These are phyloP conservation scores for Automeris io DNA, from an alignment of 2,888 invertebrate species.

Conservation along the genomic window DNA sequence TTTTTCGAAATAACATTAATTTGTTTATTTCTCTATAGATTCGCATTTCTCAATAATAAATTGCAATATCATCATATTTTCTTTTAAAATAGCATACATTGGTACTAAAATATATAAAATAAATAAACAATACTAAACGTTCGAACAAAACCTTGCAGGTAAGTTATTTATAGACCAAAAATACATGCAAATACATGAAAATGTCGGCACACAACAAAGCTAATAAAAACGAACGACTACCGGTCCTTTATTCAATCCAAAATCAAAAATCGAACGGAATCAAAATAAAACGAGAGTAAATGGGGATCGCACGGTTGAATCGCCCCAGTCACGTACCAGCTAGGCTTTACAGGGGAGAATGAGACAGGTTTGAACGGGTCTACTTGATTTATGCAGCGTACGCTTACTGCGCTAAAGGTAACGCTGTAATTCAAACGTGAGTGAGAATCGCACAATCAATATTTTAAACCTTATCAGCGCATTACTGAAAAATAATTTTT, in stretches of 20 bases:
- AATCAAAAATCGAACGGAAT: conserved; percentile 24
- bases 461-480: too few species aligned
- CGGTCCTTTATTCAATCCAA: conserved; percentile 6
- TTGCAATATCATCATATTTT: too few species aligned
- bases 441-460: conserved; percentile 39
- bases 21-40: too few species aligned
- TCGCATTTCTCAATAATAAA: too few species aligned
- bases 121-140: too few species aligned
- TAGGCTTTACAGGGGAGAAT: conserved; percentile 36
- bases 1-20: too few species aligned
- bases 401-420: conserved; percentile 39
- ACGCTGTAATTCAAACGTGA: conserved; percentile 45
- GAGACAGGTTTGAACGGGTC: conserved; percentile 33
- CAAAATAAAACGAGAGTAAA: conserved; percentile 12
- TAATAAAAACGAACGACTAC: neutral
- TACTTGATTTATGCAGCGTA: conserved; percentile 51
- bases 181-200: too few species aligned
- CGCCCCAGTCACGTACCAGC: conserved; percentile 38
- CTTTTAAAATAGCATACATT: too few species aligned
- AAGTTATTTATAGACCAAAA: neutral
- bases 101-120: too few species aligned
- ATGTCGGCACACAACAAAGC: neutral
- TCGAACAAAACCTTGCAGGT: neutral
- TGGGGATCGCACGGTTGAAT: conserved; percentile 14
- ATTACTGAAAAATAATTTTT: too few species aligned